Percentiles rank a stretch among this genome's conserved stretches.
Conservation (phyloP, 2,113 vertebrate species). For the Gulo gulo region DNA sequence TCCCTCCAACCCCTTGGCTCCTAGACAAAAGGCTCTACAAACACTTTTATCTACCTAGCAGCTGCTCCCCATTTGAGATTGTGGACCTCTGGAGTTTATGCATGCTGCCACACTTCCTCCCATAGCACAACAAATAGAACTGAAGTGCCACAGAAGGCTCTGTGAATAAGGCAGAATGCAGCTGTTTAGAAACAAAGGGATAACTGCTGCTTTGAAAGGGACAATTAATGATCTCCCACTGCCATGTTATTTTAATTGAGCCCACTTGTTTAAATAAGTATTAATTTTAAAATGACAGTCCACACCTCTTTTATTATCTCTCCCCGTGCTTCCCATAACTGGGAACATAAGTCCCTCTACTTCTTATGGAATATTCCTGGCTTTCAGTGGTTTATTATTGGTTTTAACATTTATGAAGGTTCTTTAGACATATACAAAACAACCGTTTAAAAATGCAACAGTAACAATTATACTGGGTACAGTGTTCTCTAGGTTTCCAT, state of each 20-base stretch:
- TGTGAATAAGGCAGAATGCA: not conserved
- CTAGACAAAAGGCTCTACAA: not conserved
- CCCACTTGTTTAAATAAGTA: not conserved
- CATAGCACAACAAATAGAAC: not conserved
- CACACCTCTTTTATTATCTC: not conserved
- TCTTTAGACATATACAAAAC: not conserved
- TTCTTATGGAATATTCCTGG: not conserved
- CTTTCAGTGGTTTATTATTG: not conserved
- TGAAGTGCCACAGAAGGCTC: not conserved
- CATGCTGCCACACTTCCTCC: not conserved
- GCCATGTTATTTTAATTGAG: not conserved
- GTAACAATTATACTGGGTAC: not conserved
- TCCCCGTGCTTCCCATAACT: not conserved
- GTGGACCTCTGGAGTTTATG: not conserved
- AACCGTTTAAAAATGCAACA: not conserved
- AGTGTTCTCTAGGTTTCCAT: not conserved
- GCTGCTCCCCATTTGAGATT: not conserved
- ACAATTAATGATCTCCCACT: not conserved
- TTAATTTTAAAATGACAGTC: conserved; percentile 7
- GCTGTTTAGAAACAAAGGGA: not conserved
- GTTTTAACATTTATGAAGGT: not conserved
- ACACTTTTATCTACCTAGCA: conserved; percentile 16
- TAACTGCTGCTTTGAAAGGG: not conserved
- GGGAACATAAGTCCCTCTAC: not conserved
- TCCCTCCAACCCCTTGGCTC: not conserved